Percentiles rank a stretch among this genome's conserved stretches.
Evolutionary conservation across 2,113 vertebrate genomes (phyloP).

Genomic region (Protobothrops flavoviridis): DNA sequence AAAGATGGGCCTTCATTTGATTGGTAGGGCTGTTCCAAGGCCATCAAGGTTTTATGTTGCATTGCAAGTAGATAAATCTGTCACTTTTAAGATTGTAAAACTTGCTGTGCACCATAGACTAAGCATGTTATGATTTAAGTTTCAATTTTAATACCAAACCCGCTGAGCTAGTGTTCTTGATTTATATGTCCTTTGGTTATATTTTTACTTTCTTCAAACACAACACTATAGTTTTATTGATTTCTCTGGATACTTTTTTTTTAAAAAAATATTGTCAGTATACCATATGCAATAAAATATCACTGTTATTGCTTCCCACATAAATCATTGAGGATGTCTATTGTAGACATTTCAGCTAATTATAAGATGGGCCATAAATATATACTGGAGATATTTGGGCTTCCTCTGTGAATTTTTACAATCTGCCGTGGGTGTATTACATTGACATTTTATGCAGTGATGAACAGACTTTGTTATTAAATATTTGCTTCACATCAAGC

Average conservation of each 20-base stretch:
- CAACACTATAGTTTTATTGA: background rate
- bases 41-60: background rate
- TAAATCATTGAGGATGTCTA: background rate
- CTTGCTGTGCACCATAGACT: background rate
- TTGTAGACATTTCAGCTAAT: background rate
- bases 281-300: background rate
- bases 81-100: background rate
- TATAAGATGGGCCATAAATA: constrained; percentile 3
- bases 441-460: background rate
- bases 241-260: background rate
- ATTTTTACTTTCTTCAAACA: background rate
- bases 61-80: background rate
- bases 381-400: background rate
- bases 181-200: background rate
- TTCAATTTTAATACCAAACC: background rate
- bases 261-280: background rate
- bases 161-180: background rate
- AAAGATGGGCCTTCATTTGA: background rate
- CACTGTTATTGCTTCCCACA: background rate
- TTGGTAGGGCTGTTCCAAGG: background rate
- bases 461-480: constrained; percentile 29
- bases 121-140: background rate
- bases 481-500: constrained; percentile 16
- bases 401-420: background rate
- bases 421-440: constrained; percentile 8